Conservation (phyloP, 2,888 invertebrate species). For the Rhyacophila evoluta region DNA sequence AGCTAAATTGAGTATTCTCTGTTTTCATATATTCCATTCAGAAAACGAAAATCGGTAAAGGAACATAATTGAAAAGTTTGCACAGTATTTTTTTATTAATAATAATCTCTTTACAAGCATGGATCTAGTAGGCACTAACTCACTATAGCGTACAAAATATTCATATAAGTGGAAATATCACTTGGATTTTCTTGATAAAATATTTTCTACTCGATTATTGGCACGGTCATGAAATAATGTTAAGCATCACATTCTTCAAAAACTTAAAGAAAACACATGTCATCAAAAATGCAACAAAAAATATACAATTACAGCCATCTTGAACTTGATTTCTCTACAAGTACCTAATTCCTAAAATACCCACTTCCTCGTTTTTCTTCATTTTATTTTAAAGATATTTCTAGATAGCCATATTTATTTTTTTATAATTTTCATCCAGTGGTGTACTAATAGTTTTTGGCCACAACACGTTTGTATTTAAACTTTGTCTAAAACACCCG, state of each 20-base stretch:
- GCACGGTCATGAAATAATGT: background rate
- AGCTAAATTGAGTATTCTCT: too few relatives aligned
- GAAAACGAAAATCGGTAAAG: too few relatives aligned
- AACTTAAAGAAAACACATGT: background rate
- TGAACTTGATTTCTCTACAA: conserved; percentile 11
- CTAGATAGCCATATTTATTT: background rate
- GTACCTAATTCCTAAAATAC: background rate
- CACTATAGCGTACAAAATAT: too few relatives aligned
- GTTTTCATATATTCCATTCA: too few relatives aligned
- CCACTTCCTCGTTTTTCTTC: conserved; percentile 11
- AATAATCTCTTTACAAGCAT: too few relatives aligned
- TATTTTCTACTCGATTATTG: background rate
- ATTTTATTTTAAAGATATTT: conserved; percentile 19
- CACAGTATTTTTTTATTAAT: too few relatives aligned
- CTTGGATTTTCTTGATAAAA: too few relatives aligned
- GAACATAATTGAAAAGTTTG: too few relatives aligned
- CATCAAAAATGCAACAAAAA: background rate
- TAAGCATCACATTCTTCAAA: background rate
- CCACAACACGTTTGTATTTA: too few relatives aligned
- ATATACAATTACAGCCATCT: background rate
- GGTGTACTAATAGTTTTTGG: background rate
- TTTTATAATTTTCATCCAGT: background rate
- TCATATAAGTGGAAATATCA: too few relatives aligned
- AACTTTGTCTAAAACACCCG: too few relatives aligned
- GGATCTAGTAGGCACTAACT: too few relatives aligned